Evolutionary conservation across 2,113 vertebrate genomes (phyloP), one percentile per base, ranked within the genome.

Genomic region (Cryptomyrus ogoouensis): DNA sequence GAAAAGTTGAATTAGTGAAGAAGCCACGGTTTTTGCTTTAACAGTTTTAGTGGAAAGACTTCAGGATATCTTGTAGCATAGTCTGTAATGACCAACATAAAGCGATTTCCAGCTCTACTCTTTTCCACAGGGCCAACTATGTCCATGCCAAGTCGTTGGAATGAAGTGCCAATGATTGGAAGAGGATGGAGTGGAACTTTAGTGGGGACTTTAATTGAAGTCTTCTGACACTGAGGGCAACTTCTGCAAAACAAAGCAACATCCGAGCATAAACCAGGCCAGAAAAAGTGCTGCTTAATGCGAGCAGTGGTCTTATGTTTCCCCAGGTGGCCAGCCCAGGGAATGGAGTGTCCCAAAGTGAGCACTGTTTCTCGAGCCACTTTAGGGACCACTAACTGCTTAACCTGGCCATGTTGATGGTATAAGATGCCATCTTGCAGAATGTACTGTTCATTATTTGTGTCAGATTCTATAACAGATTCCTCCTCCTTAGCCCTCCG

Each of bases 311-410:
- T 77, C 44, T 89, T 88, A n/a, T 47, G 15, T 39, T 77, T 44
- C 46, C 88, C 88, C 39, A 89, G 62, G 53, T 89, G 88, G 31
- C 88, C 88, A 47, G 66, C 44, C 88, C 88, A 89, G 44, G 62
- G 88, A 31, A 74, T 74, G 1, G 88, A 70, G n/a, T 89, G 88
- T 2, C 88, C 58, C 31, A 62, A 42, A 35, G 31, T 39, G 21
- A 88, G 56, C 21, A 88, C 53, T 5, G 52, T 62, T 31, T 56
- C 52, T 9, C 21, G 35, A 2, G 56, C 35, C 31, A 47, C 52
- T 56, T 66, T 27, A 17, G 21, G 87, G 13, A 89, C 46, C 42
- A 89, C 88, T 31, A 89, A 31, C 44, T 50, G 58, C 13, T 42
- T 44, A 39, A 62, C 39, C 56, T 62, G 21, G 56, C 66, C 10